Conservation (phyloP, 35 echinoderm and acorn worm species). For the Lytechinus pictus region DNA sequence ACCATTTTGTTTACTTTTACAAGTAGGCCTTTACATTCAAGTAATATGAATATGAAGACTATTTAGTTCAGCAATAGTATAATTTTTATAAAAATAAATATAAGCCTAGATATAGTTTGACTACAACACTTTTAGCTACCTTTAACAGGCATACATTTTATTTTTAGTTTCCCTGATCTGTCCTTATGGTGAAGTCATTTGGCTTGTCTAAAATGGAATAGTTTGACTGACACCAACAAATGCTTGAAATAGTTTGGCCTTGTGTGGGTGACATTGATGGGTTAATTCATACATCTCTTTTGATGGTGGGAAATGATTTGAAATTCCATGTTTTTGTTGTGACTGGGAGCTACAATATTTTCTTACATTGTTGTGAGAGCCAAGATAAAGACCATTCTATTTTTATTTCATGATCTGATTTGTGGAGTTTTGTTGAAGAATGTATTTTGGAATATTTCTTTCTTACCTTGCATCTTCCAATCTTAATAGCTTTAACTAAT, state of each 20-base stretch:
- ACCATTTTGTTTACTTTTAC: no score
- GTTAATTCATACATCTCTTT: neutral
- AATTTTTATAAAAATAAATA: no score
- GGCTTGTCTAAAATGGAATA: neutral
- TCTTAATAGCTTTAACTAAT: no score
- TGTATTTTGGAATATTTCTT: neutral
- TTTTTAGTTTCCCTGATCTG: neutral
- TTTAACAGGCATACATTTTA: neutral
- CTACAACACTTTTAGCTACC: neutral
- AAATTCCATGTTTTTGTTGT: neutral
- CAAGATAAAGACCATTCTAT: neutral
- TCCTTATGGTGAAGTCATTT: neutral
- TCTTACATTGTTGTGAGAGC: neutral
- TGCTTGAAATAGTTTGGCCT: conserved; percentile 1
- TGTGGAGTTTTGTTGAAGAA: neutral
- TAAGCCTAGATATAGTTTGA: no score
- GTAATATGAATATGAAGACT: no score
- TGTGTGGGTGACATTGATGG: neutral
- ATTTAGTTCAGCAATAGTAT: no score
- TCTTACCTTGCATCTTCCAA: neutral
- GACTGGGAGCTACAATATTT: neutral
- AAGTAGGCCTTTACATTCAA: no score
- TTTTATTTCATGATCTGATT: neutral
- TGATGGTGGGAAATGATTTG: neutral
- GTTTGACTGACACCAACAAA: neutral